These are phyloP conservation scores for Microvelia longipes DNA, from an alignment of 1,140 invertebrate genomes.

Conservation along the genomic window DNA sequence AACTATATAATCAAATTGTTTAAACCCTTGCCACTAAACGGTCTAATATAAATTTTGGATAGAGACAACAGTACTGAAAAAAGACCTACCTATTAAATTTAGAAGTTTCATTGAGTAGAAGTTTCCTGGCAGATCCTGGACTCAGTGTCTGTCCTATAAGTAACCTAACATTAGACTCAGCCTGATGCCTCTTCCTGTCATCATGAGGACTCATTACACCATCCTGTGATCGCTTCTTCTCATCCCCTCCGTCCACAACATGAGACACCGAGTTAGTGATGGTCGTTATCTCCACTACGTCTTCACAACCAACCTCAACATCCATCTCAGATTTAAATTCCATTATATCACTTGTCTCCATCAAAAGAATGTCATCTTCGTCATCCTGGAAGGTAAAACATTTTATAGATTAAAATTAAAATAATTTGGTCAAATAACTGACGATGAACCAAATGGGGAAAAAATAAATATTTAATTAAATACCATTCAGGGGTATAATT, in stretches of 20 bases:
- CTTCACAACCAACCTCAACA: constrained; percentile 3
- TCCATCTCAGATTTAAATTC: constrained; percentile 15
- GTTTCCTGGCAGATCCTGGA: constrained; percentile 11
- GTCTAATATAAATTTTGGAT: too few species aligned
- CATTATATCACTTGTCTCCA: constrained; percentile 15
- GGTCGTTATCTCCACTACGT: background rate
- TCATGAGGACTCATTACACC: background rate
- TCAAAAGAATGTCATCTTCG: constrained; percentile 33
- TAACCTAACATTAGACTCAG: background rate
- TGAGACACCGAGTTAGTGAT: background rate
- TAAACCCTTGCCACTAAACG: too few species aligned
- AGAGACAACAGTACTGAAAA: too few species aligned
- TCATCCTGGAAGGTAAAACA: constrained; percentile 17
- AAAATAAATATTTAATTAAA: too few species aligned
- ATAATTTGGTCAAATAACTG: too few species aligned
- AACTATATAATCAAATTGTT: too few species aligned
- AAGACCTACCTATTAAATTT: constrained; percentile 16
- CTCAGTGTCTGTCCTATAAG: constrained; percentile 4
- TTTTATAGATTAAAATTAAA: too few species aligned
- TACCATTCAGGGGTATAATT: too few species aligned
- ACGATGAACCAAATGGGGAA: too few species aligned
- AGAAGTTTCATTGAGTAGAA: constrained; percentile 15
- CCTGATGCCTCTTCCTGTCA: background rate
- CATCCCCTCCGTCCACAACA: background rate
- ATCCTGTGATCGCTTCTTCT: background rate